A percentile compares a stretch with the other conserved stretches of the same genome.
Evolutionary conservation across 2,797 vertebrate species (phyloP).

Genomic region (Garrulus glandarius): DNA sequence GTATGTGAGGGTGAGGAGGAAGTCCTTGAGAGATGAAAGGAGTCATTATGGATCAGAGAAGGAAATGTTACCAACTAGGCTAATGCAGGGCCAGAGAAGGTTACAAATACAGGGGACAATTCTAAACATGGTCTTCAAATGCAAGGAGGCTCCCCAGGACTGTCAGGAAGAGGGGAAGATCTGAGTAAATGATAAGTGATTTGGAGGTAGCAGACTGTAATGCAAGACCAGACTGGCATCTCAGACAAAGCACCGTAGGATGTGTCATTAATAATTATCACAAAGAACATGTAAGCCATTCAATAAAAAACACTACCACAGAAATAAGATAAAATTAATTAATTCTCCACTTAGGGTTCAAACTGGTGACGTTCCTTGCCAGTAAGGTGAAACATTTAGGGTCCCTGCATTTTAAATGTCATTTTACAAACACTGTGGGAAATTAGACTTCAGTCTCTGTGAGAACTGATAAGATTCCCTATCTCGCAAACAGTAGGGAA

Average conservation of each 20-base stretch:
- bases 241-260: neutral
- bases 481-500: neutral
- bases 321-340: neutral
- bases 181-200: neutral
- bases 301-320: neutral
- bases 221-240: neutral
- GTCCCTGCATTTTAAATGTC: neutral
- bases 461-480: neutral
- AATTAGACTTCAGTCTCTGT: neutral
- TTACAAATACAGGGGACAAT: neutral
- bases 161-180: neutral
- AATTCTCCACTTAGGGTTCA: neutral
- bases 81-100: neutral
- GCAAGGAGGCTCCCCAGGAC: neutral
- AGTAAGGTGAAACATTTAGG: neutral
- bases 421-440: neutral
- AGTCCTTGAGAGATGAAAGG: neutral
- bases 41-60: neutral
- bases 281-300: neutral
- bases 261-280: neutral
- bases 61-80: neutral
- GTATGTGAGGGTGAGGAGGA: neutral
- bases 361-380: neutral
- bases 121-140: neutral
- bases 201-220: neutral